Percentiles rank a stretch among this genome's conserved stretches.
Evolutionary conservation across 2,113 vertebrate species (phyloP).

Genomic region (Nothobranchius furzeri): DNA sequence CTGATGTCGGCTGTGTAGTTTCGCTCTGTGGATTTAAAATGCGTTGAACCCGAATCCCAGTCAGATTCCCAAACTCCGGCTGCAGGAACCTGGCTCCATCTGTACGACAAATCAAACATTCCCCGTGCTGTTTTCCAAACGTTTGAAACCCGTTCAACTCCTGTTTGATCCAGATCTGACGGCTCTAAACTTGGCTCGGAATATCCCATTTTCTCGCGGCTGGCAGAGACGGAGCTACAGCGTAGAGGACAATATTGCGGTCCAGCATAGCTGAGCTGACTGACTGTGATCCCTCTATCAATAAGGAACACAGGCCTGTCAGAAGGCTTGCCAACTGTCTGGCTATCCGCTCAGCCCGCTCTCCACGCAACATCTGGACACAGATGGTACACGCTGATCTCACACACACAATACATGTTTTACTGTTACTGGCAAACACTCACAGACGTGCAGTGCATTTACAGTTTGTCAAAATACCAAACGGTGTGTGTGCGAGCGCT

Average conservation of each 20-base stretch:
- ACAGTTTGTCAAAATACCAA: conserved; percentile 24
- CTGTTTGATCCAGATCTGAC: conserved; percentile 70
- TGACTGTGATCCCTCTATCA: conserved; percentile 75
- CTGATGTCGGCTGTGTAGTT: background rate
- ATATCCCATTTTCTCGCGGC: conserved; percentile 65
- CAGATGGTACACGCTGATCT: conserved; percentile 67
- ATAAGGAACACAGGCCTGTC: conserved; percentile 73
- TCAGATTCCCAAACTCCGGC: conserved; percentile 45
- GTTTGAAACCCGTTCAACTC: conserved; percentile 72
- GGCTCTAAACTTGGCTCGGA: conserved; percentile 68
- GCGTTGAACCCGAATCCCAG: conserved; percentile 34
- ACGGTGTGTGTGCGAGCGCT: background rate
- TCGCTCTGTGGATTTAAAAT: background rate
- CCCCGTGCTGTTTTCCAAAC: conserved; percentile 64
- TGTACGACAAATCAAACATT: conserved; percentile 64
- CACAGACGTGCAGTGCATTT: conserved; percentile 39
- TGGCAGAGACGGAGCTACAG: conserved; percentile 66
- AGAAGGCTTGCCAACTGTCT: conserved; percentile 77
- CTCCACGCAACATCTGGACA: conserved; percentile 74
- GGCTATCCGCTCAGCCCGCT: conserved; percentile 65
- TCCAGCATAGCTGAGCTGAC: conserved; percentile 63
- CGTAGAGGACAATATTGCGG: conserved; percentile 68
- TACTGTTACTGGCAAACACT: conserved; percentile 40
- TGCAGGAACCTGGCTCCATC: conserved; percentile 49
- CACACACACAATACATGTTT: conserved; percentile 40